phyloP scores from a whole-genome alignment of 2,797 vertebrate species.

The Pipistrellus kuhlii region DNA sequence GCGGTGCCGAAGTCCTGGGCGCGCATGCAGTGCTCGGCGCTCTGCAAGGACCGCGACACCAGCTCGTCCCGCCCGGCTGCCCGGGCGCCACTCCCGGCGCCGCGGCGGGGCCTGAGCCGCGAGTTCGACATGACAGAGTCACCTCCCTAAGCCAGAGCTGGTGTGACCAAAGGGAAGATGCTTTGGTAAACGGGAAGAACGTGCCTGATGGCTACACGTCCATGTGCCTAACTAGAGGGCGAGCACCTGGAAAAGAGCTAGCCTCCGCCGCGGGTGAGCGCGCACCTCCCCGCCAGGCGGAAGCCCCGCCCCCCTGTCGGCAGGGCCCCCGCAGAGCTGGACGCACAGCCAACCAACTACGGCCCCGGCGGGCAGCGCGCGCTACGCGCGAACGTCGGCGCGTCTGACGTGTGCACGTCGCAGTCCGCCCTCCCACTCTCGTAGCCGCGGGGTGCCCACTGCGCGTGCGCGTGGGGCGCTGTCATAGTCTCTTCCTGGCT shows the following conservation, averaged over 20 bases:
- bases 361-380: background rate
- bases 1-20: slow-evolving; percentile 96
- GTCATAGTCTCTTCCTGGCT: fast-evolving
- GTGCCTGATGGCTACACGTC: fast-evolving
- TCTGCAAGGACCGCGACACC: slow-evolving; percentile 94
- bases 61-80: slow-evolving; percentile 92
- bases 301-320: background rate
- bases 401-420: fast-evolving
- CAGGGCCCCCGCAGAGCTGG: fast-evolving
- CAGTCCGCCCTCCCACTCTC: fast-evolving
- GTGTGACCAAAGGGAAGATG: too few relatives aligned
- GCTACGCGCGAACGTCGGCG: background rate
- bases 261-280: fast-evolving
- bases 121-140: slow-evolving; percentile 54
- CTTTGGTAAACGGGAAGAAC: background rate
- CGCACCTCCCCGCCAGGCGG: fast-evolving
- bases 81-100: slow-evolving; percentile 83
- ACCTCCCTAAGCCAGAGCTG: background rate
- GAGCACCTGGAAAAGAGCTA: fast-evolving
- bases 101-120: slow-evolving; percentile 44
- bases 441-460: fast-evolving
- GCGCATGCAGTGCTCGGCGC: slow-evolving; percentile 94
- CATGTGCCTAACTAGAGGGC: fast-evolving
- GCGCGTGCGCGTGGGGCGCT: fast-evolving
- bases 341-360: background rate